A percentile compares a stretch with the other conserved stretches of the same genome.
These are phyloP conservation scores for Galeopsomyia nigrocyanea DNA, from an alignment of 2,888 invertebrate species.

Conservation along the genomic window DNA sequence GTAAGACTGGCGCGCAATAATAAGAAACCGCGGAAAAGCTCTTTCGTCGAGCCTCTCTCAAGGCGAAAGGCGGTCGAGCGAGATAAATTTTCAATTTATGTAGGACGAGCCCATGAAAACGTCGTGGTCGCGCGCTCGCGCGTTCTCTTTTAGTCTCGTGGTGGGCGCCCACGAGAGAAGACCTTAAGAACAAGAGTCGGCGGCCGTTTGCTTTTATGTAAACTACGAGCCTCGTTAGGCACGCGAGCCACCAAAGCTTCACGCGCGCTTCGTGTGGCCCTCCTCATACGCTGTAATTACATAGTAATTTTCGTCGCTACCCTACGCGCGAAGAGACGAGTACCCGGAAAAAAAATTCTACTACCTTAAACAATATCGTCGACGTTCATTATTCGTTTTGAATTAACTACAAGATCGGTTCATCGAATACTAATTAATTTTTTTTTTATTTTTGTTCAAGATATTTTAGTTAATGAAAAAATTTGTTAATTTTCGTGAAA, in stretches of 20 bases:
- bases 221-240: constrained; percentile 39
- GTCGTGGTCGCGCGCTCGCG: neutral
- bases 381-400: neutral
- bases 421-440: too few relatives aligned
- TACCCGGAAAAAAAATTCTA: constrained; percentile 1
- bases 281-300: constrained; percentile 24
- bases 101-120: constrained; percentile 18
- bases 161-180: neutral
- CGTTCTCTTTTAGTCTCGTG: neutral
- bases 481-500: too few relatives aligned
- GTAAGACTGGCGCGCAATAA: neutral
- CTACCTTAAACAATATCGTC: neutral
- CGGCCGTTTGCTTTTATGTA: constrained; percentile 35
- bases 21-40: constrained; percentile 1
- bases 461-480: too few relatives aligned
- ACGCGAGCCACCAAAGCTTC: neutral
- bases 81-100: constrained; percentile 42
- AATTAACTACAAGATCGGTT: too few relatives aligned
- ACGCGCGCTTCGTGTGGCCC: constrained; percentile 5
- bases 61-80: neutral
- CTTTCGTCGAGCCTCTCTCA: neutral
- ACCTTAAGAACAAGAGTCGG: constrained; percentile 11
- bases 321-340: neutral
- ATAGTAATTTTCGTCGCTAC: constrained; percentile 21
- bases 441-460: neutral